Conservation (phyloP, 2,113 vertebrate species). For the Sylvilagus bachmani region DNA sequence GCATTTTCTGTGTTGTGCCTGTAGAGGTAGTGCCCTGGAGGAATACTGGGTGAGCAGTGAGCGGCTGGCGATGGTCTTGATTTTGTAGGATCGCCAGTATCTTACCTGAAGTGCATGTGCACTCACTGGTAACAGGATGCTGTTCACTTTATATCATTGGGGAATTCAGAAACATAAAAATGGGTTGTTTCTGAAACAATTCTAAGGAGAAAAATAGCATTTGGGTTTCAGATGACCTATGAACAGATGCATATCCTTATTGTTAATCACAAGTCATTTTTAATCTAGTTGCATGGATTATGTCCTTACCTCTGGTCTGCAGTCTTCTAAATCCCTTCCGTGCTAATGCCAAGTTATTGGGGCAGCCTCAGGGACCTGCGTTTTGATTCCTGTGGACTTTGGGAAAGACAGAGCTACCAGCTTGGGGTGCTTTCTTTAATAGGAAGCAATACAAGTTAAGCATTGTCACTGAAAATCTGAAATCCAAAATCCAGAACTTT, state of each 20-base stretch:
- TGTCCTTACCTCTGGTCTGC: background rate
- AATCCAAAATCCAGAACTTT: background rate
- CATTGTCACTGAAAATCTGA: background rate
- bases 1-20: background rate
- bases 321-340: background rate
- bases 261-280: background rate
- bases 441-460: background rate
- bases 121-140: background rate
- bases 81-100: background rate
- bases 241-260: background rate
- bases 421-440: background rate
- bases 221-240: background rate
- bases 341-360: background rate
- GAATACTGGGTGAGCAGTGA: background rate
- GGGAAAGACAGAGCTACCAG: background rate
- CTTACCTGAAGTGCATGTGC: background rate
- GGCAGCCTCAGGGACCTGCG: background rate
- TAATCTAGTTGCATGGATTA: background rate
- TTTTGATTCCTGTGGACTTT: background rate
- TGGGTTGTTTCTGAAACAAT: background rate
- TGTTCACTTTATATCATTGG: background rate
- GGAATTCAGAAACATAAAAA: background rate
- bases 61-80: background rate
- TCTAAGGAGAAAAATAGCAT: background rate
- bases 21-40: background rate